phyloP scores from a whole-genome alignment of 1,140 invertebrate genomes.

The Tetragnatha versicolor region DNA sequence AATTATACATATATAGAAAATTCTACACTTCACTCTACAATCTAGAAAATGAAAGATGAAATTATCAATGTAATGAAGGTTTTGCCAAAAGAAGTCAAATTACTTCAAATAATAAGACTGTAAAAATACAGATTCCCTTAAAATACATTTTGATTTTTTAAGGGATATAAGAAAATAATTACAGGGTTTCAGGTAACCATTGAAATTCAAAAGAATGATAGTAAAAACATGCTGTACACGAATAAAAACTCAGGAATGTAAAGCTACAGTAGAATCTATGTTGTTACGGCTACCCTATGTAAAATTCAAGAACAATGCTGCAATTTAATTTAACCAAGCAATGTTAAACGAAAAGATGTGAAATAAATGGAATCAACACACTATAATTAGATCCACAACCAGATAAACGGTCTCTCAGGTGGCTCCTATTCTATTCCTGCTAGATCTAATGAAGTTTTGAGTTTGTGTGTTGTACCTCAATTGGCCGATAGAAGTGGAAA shows the following conservation, averaged over 20 bases:
- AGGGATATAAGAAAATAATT: constrained; percentile 21
- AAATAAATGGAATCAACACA: constrained; percentile 9
- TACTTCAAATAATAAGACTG: not conserved
- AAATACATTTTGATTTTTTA: constrained; percentile 25
- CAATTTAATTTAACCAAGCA: not conserved
- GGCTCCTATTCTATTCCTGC: not conserved
- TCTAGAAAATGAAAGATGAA: not conserved
- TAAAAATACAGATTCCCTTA: constrained; percentile 16
- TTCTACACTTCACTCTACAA: no score
- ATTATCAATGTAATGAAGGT: not conserved
- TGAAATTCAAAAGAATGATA: constrained; percentile 3
- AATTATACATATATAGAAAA: no score
- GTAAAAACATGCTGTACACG: constrained; percentile 1
- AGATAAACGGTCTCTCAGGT: not conserved
- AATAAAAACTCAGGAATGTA: not conserved
- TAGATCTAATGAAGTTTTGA: constrained; percentile 20
- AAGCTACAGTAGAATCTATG: not conserved
- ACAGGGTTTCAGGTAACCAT: not conserved
- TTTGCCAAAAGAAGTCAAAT: not conserved
- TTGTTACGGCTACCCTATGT: not conserved
- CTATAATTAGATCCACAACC: constrained; percentile 9
- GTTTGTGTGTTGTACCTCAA: not conserved
- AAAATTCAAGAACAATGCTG: not conserved
- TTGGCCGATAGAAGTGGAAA: constrained; percentile 13
- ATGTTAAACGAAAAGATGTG: not conserved